Evolutionary conservation across 2,113 vertebrate species (phyloP).

Genomic region (Hypanus sabinus): DNA sequence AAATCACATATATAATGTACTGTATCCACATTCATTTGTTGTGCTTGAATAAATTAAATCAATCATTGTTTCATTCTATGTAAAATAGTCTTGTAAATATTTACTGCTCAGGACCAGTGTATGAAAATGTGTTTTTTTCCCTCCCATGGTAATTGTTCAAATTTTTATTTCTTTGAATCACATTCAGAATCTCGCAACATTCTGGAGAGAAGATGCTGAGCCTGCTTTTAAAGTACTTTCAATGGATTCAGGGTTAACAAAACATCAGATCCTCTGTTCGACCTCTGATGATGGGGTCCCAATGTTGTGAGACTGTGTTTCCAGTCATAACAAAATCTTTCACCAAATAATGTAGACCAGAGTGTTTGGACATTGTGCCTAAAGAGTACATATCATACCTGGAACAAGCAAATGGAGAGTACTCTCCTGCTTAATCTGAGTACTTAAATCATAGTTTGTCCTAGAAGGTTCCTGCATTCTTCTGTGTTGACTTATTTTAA

Average conservation of each 20-base stretch:
- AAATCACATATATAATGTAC: conserved; percentile 12
- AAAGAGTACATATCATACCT: not conserved
- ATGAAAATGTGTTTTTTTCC: not conserved
- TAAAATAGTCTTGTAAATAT: conserved; percentile 1
- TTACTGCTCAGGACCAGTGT: not conserved
- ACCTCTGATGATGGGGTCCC: not conserved
- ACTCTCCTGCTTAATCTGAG: not conserved
- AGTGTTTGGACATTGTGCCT: not conserved
- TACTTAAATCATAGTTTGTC: not conserved
- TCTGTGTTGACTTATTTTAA: not conserved
- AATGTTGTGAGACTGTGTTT: not conserved
- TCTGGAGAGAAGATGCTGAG: not conserved
- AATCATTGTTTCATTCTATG: not conserved
- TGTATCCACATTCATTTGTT: conserved; percentile 13
- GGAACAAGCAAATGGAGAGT: not conserved
- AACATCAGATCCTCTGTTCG: not conserved
- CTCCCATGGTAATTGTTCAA: not conserved
- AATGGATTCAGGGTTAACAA: not conserved
- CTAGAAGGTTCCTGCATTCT: not conserved
- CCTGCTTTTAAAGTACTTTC: not conserved
- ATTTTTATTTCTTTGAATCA: not conserved
- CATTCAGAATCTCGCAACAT: not conserved
- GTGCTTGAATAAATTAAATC: conserved; percentile 24
- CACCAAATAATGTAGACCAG: not conserved
- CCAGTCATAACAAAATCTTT: not conserved